Conservation (phyloP, 2,888 invertebrate species). For the Arrhopalites spinosus region DNA sequence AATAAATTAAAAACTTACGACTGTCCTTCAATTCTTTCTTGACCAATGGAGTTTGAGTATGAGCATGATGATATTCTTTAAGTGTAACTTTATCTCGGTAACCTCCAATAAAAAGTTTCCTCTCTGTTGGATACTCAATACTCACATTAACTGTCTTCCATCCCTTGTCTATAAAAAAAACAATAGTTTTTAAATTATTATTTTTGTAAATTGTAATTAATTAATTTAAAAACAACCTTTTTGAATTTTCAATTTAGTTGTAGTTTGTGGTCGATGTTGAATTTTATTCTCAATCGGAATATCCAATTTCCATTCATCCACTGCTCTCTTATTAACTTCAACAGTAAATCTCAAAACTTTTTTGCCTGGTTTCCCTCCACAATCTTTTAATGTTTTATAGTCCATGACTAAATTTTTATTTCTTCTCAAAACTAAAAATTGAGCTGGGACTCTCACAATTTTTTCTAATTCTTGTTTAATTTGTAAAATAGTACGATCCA, state of each 20-base stretch:
- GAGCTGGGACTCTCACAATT: constrained; percentile 49
- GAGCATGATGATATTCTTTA: constrained; percentile 78
- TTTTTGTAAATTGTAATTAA: background rate
- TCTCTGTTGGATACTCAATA: constrained; percentile 66
- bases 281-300: constrained; percentile 42
- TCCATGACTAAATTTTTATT: constrained; percentile 49
- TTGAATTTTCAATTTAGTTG: constrained; percentile 22
- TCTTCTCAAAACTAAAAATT: constrained; percentile 46
- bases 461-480: constrained; percentile 46
- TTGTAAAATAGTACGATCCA: constrained; percentile 47
- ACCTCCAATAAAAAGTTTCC: constrained; percentile 81
- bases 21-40: constrained; percentile 17
- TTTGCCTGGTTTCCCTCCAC: constrained; percentile 43
- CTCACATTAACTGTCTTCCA: constrained; percentile 64
- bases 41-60: constrained; percentile 70
- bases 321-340: constrained; percentile 48
- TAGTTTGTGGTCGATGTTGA: constrained; percentile 26
- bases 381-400: constrained; percentile 44
- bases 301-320: constrained; percentile 38
- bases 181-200: background rate
- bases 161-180: constrained; percentile 45
- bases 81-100: constrained; percentile 74
- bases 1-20: constrained; percentile 13
- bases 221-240: constrained; percentile 17
- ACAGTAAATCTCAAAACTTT: constrained; percentile 49